Conservation (phyloP, 2,113 vertebrate genomes). For the Pteropus alecto region DNA sequence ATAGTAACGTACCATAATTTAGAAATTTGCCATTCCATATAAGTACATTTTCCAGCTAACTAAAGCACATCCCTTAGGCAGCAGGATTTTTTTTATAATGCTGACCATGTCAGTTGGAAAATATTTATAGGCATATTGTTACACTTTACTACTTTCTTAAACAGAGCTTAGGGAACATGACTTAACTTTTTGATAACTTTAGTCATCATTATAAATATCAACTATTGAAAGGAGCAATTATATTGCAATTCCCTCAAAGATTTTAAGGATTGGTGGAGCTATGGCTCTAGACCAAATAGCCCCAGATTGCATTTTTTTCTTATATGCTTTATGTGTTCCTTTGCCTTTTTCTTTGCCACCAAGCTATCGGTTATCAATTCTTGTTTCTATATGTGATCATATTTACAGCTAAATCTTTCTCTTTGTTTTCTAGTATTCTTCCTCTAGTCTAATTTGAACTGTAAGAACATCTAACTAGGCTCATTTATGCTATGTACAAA, state of each 20-base stretch:
- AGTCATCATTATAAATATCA: not conserved
- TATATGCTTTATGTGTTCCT: not conserved
- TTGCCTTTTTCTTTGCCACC: not conserved
- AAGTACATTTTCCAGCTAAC: slow-evolving; percentile 3
- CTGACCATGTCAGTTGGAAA: not conserved
- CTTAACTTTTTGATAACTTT: not conserved
- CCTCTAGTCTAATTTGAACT: not conserved
- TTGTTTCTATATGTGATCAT: not conserved
- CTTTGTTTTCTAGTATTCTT: not conserved
- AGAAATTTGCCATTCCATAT: not conserved
- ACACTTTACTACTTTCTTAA: slow-evolving; percentile 18
- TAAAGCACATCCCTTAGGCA: not conserved
- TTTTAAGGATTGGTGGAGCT: not conserved
- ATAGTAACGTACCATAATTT: not conserved
- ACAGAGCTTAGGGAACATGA: not conserved
- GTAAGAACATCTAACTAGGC: not conserved
- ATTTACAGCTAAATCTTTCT: not conserved
- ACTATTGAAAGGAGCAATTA: not conserved
- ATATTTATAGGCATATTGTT: not conserved
- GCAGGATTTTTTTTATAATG: not conserved
- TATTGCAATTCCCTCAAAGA: not conserved
- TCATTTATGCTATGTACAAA: not conserved
- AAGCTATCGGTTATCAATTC: not conserved
- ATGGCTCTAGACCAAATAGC: not conserved
- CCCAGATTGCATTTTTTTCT: not conserved